phyloP scores from a whole-genome alignment of 2,797 vertebrate genomes.

The Alosa sapidissima region DNA sequence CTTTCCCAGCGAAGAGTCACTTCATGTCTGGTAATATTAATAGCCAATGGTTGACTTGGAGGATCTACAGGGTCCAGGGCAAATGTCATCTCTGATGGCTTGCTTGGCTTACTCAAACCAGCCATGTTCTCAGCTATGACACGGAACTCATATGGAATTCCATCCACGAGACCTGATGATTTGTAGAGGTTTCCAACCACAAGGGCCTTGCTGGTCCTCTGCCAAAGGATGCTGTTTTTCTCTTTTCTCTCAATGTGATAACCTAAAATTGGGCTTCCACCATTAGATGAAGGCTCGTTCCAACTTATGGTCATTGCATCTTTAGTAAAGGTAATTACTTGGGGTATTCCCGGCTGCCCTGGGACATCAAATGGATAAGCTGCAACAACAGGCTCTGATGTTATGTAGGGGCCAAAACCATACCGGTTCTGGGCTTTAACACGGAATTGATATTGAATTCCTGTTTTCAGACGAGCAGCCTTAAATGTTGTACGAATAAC shows the following conservation, averaged over 20 bases:
- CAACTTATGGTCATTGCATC: slow-evolving; percentile 93
- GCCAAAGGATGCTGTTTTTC: slow-evolving; percentile 95
- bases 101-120: slow-evolving; percentile 95
- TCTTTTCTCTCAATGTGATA: slow-evolving; percentile 98
- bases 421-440: slow-evolving; percentile 98
- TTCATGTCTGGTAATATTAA: slow-evolving; percentile 95
- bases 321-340: slow-evolving; percentile 87
- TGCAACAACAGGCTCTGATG: slow-evolving; percentile 85
- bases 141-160: slow-evolving; percentile 95
- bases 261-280: slow-evolving; percentile 92
- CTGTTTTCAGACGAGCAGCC: slow-evolving; percentile 88
- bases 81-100: slow-evolving; percentile 86
- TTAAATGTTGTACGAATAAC: slow-evolving; percentile 98
- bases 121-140: slow-evolving; percentile 96
- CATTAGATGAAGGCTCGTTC: slow-evolving; percentile 92
- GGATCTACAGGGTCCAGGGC: slow-evolving; percentile 94
- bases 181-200: slow-evolving; percentile 96
- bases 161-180: slow-evolving; percentile 91
- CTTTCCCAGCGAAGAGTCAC: slow-evolving; percentile 93
- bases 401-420: slow-evolving; percentile 85
- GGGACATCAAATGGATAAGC: slow-evolving; percentile 97
- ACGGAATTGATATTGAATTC: slow-evolving; percentile 93
- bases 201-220: slow-evolving; percentile 88
- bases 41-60: slow-evolving; percentile 89
- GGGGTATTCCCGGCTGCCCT: slow-evolving; percentile 89